Base-by-base conservation (phyloP, 37 sponge, comb jelly and placozoan genomes). In the Chondrosia reniformis region DNA sequence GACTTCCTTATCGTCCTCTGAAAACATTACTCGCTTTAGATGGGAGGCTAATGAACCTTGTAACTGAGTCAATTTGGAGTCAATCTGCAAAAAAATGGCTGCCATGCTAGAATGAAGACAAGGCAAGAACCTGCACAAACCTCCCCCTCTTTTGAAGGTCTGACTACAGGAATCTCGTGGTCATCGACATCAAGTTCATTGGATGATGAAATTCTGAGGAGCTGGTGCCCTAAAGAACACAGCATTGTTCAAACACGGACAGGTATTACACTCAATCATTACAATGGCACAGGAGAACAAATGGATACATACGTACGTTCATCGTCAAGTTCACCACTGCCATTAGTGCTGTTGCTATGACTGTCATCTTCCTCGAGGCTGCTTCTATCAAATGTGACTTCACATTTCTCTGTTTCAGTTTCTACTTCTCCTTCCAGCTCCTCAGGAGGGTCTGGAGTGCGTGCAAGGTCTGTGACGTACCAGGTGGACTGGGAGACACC, bases 11-110 rank as follows among this genome's bases (percentile, higher is more conserved):
- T 75, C 87, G 58, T 86, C 71, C 6, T 83, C 77, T 25, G 91
- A 90, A 15, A 83, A 36, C 64, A 90, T 71, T 15, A 86, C 34
- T 32, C 63, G 46, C 2, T 86, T 71, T 13, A 90, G 43, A 33
- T 79, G 73, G 8, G 33, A 41, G 15, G 71, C 41, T 10, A 84
- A 42, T 0, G 84, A 84, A 21, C 43, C 43, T 15, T 55, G 61
- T 17, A 74, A 57, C 27, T 39, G 32, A 9, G 66, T 34, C 17
- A 45, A 17, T 52, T 27, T 30, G 1, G 42, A 38, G 21, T 52
- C 19, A 36, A 9, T 33, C 78, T 64, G 69, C 13, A 38, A 30
- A 33, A 34, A 28, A 36, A 15, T 64, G 0, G 30, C 27, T 43
- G 41, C 25, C 5, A 33, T 57, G 41, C 21, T 1, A 6, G 38